These are phyloP conservation scores for Falco punctatus DNA, from an alignment of 2,113 vertebrate genomes.

Conservation along the genomic window DNA sequence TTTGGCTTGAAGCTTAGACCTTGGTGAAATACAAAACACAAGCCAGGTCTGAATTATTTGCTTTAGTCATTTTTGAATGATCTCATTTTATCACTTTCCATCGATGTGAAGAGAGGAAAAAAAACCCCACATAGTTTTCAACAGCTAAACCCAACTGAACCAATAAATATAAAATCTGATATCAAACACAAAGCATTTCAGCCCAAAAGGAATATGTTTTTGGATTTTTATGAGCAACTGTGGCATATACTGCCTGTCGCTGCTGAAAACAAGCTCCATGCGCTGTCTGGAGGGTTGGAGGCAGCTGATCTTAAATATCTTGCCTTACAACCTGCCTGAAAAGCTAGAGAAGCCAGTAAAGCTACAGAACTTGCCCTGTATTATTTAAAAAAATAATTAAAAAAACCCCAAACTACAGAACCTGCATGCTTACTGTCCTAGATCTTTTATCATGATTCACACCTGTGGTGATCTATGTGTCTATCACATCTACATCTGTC, in stretches of 20 bases:
- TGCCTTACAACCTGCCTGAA: neutral
- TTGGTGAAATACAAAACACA: neutral
- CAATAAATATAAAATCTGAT: neutral
- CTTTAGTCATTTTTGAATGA: slow-evolving; percentile 5
- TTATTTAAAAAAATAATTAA: neutral
- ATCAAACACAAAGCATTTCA: neutral
- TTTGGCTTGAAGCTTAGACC: slow-evolving; percentile 6
- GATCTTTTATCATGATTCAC: neutral
- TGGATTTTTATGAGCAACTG: slow-evolving; percentile 19
- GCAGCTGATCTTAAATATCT: slow-evolving; percentile 6
- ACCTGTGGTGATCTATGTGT: neutral
- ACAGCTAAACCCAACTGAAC: slow-evolving; percentile 11
- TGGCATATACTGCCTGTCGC: neutral
- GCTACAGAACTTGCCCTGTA: neutral
- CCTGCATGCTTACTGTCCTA: neutral
- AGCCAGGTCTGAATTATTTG: slow-evolving; percentile 30
- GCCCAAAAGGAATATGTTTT: slow-evolving; percentile 23
- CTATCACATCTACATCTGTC: too few species aligned
- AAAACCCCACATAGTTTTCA: neutral
- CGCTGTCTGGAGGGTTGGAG: neutral
- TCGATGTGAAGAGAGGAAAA: neutral
- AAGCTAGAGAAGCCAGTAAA: neutral
- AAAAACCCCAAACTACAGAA: neutral
- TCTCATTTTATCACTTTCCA: slow-evolving; percentile 29
- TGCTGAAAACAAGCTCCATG: neutral